Conservation (phyloP, 2,888 invertebrate genomes). For the Synanthedon tipuliformis region DNA sequence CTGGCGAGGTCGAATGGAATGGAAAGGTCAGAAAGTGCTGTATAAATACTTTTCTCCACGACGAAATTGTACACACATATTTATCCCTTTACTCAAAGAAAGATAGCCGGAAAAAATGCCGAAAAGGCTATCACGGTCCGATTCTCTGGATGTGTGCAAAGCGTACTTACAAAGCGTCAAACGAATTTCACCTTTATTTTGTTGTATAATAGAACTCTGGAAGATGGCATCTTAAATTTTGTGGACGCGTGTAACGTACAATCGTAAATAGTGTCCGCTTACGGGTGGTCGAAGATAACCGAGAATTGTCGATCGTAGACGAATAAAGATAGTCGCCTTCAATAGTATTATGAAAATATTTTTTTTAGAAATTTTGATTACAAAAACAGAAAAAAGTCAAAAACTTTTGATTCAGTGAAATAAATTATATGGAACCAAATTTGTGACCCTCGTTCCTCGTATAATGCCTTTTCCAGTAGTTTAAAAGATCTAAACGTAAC, state of each 20-base stretch:
- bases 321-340: conserved; percentile 13
- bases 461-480: too few relatives aligned
- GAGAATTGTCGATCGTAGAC: conserved; percentile 39
- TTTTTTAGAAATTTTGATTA: too few relatives aligned
- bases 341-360: too few relatives aligned
- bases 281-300: conserved; percentile 38
- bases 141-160: conserved; percentile 23
- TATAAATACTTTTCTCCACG: conserved; percentile 4
- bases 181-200: conserved; percentile 19
- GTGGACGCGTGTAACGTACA: conserved; percentile 27
- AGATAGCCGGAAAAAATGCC: conserved; percentile 49
- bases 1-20: background rate
- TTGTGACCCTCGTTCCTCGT: too few relatives aligned
- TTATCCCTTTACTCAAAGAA: conserved; percentile 45
- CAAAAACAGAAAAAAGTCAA: too few relatives aligned
- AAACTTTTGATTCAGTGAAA: too few relatives aligned
- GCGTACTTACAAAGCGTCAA: conserved; percentile 6
- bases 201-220: conserved; percentile 6
- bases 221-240: conserved; percentile 4
- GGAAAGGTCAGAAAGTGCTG: background rate
- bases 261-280: conserved; percentile 47
- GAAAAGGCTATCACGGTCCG: conserved; percentile 45
- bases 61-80: conserved; percentile 31
- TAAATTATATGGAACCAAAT: too few relatives aligned
- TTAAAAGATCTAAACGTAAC: too few relatives aligned